Evolutionary conservation across 1,140 invertebrate genomes (phyloP), one percentile per base, ranked within the genome.

Genomic region (Eriosoma lanigerum): DNA sequence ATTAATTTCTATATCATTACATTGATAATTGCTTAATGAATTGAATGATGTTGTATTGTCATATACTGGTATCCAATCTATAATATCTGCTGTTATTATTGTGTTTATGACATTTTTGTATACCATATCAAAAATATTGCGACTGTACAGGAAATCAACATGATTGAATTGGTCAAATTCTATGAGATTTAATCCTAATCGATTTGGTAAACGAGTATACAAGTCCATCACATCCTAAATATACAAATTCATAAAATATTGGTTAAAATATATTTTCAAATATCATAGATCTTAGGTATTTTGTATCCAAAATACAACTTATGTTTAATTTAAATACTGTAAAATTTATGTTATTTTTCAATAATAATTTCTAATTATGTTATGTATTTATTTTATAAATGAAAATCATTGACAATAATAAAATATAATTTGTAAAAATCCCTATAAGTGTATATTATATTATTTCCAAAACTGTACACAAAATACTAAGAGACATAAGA

Each of bases 121-220:
- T 46, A 78, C 29, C 38, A 78, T 26, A 6, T 58, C 44, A 19
- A 10, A 46, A 26, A 78, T 38, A 48, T 78, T 48, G 6, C 24
- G 44, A 46, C 75, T 62, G 17, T 78, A 92, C 10, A 92, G 84
- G 82, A 90, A 92, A 82, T 92, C 91, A 81, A 91, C 83, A 83
- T 92, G 91, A 83, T 90, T 90, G 80, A 91, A 92, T 80, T 87
- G 85, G 0, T 87, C 83, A 73, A 88, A 82, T 0, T 88, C 86
- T 1, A 92, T 89, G 83, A 87, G 84, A 82, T 88, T 89, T 84
- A 88, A 89, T 17, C 88, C 88, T 26, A 89, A 85, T 9, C 87
- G 85, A 81, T 89, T 88, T 29, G 86, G 86, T 9, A 91, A 81
- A 83, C 87, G 85, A 12, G 83, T 85, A 26, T 87, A 88, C 48